Evolutionary conservation across 2,797 vertebrate species (phyloP).

Genomic region (Pelochelys cantorii): DNA sequence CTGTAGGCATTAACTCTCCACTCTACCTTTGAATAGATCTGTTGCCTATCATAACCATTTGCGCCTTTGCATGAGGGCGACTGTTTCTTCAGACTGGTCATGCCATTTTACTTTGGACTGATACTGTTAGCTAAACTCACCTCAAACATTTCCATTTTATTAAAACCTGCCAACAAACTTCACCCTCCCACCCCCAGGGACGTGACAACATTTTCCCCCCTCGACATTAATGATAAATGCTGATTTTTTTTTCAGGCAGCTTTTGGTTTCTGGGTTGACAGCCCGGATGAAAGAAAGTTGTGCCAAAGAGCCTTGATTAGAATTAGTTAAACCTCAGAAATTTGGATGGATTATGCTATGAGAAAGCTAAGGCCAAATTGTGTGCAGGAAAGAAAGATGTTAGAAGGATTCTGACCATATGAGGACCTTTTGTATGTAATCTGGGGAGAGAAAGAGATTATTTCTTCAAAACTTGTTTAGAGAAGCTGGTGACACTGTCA

Average conservation of each 20-base stretch:
- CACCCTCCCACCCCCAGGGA: background rate
- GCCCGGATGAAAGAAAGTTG: constrained; percentile 30
- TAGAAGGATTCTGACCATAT: background rate
- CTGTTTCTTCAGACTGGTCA: constrained; percentile 29
- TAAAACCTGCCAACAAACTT: constrained; percentile 12
- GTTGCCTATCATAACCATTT: constrained; percentile 50
- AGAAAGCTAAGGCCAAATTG: background rate
- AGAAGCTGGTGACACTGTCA: background rate
- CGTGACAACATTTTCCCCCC: constrained; percentile 26
- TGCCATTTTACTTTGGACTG: constrained; percentile 44
- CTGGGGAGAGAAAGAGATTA: background rate
- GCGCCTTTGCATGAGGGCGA: constrained; percentile 33
- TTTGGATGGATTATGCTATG: constrained; percentile 2
- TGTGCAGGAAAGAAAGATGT: background rate
- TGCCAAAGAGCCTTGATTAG: constrained; percentile 18
- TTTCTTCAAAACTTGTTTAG: background rate
- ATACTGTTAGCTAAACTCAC: constrained; percentile 7
- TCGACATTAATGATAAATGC: constrained; percentile 14
- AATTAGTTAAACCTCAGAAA: constrained; percentile 12
- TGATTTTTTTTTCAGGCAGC: constrained; percentile 2
- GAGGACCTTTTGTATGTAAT: background rate
- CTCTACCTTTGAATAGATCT: constrained; percentile 32
- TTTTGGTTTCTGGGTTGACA: background rate
- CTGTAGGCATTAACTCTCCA: constrained; percentile 33
- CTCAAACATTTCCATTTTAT: constrained; percentile 25